Evolutionary conservation across 2,888 invertebrate species (phyloP).

Genomic region (Teleiodes luculella): DNA sequence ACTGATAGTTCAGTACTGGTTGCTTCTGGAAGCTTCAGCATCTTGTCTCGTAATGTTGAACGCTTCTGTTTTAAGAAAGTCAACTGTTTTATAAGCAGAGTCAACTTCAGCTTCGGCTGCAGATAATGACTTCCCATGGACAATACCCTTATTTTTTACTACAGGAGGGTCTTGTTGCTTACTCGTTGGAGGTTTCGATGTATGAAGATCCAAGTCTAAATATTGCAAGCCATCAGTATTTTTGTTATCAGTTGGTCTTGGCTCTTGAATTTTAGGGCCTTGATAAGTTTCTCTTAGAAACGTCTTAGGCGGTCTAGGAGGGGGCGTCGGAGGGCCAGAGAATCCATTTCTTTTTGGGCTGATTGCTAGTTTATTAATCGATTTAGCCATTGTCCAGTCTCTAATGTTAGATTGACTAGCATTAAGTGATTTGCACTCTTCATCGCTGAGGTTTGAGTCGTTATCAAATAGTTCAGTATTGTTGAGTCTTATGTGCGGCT

Average conservation of each 20-base stretch:
- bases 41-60: constrained; percentile 91
- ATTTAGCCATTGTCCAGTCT: constrained; percentile 52
- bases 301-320: constrained; percentile 88
- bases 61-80: constrained; percentile 95
- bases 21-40: constrained; percentile 82
- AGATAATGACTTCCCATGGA: constrained; percentile 51
- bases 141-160: too few species aligned
- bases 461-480: constrained; percentile 61
- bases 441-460: constrained; percentile 64
- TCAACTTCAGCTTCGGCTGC: constrained; percentile 48
- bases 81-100: constrained; percentile 93
- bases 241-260: too few species aligned
- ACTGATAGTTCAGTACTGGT: constrained; percentile 37
- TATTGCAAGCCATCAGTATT: constrained; percentile 83
- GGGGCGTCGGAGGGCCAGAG: constrained; percentile 78
- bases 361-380: constrained; percentile 54
- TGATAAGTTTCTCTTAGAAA: constrained; percentile 52
- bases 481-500: constrained; percentile 50
- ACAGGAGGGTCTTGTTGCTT: too few species aligned
- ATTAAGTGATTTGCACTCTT: constrained; percentile 61
- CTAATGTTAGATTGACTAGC: constrained; percentile 62
- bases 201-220: constrained; percentile 89
- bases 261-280: constrained; percentile 50
- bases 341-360: constrained; percentile 36
- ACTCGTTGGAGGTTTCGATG: constrained; percentile 49